Percentiles rank a stretch among this genome's conserved stretches.
phyloP scores from a whole-genome alignment of 2,888 invertebrate species.

The Pachydiplax longipennis region DNA sequence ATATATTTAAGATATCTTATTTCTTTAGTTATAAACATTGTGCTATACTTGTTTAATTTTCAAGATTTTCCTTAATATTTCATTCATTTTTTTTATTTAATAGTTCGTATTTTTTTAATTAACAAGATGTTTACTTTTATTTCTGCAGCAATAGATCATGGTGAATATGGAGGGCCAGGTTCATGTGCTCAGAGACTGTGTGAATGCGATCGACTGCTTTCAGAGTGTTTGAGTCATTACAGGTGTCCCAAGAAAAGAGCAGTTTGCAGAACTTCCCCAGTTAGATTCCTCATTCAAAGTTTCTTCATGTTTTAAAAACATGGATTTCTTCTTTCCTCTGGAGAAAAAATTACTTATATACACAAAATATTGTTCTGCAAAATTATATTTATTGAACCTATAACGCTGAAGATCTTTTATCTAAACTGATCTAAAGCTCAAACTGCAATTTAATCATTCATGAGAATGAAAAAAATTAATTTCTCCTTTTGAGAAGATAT shows the following conservation, averaged over 20 bases:
- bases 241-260: conserved; percentile 77
- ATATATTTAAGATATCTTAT: no score
- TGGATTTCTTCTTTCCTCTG: no score
- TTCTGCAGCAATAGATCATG: conserved; percentile 64
- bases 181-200: conserved; percentile 82
- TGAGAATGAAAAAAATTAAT: no score
- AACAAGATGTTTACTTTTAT: conserved; percentile 50
- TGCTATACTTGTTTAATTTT: not conserved
- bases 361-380: no score
- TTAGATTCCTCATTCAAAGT: conserved; percentile 74
- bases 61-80: not conserved
- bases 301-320: conserved; percentile 64
- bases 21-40: not conserved
- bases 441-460: no score
- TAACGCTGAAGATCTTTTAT: no score
- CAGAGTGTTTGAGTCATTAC: conserved; percentile 78
- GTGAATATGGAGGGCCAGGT: conserved; percentile 66
- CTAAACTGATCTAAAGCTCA: no score
- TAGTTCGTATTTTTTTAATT: not conserved
- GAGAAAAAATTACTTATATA: no score
- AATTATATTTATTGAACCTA: no score
- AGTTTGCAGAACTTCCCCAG: conserved; percentile 76
- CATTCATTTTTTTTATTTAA: not conserved
- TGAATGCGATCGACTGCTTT: conserved; percentile 81
- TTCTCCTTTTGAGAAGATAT: no score